Percentiles rank a stretch among this genome's conserved stretches.
These are phyloP conservation scores for Apamea crenata DNA, from an alignment of 2,888 invertebrate genomes.

Conservation along the genomic window DNA sequence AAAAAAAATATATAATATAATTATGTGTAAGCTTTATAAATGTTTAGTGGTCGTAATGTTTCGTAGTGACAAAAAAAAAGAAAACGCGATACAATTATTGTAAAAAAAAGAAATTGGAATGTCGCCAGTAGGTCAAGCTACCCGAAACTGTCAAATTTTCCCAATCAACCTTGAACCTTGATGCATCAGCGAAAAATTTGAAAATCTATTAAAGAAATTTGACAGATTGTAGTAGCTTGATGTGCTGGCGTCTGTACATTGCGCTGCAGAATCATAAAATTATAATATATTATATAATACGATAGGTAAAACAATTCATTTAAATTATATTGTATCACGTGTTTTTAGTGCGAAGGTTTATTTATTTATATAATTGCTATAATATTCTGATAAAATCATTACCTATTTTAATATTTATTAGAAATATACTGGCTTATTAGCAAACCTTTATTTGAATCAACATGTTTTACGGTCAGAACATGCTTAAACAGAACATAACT, in stretches of 20 bases:
- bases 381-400: too few relatives aligned
- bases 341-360: neutral
- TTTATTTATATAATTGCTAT: neutral
- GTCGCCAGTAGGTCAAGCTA: neutral
- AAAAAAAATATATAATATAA: constrained; percentile 26
- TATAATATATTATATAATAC: neutral
- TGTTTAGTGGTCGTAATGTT: constrained; percentile 22
- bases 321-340: neutral
- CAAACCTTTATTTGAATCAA: neutral
- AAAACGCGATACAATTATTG: neutral
- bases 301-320: neutral
- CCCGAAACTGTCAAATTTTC: too few relatives aligned
- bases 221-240: too few relatives aligned
- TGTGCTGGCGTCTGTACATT: neutral
- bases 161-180: too few relatives aligned
- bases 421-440: neutral
- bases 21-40: constrained; percentile 32
- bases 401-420: neutral
- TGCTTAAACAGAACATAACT: neutral
- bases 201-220: too few relatives aligned
- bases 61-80: constrained; percentile 14
- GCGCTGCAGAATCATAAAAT: constrained; percentile 1
- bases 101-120: neutral
- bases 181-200: too few relatives aligned
- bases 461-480: neutral